A percentile compares a stretch with the other conserved stretches of the same genome.
phyloP scores from a whole-genome alignment of 1,140 invertebrate genomes.

The Caenorhabditis inopinata region DNA sequence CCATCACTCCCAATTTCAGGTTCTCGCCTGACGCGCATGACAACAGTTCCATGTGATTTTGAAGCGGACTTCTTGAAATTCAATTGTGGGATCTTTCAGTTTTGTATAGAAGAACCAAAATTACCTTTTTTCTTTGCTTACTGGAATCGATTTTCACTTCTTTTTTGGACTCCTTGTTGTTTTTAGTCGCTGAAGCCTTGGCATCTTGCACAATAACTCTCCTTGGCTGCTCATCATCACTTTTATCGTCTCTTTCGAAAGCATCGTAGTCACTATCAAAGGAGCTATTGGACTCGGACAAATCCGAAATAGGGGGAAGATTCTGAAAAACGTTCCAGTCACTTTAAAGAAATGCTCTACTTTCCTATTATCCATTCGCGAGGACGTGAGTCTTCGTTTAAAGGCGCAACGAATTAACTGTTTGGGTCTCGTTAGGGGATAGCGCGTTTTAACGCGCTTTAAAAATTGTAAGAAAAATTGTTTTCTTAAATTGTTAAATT shows the following conservation, averaged over 20 bases:
- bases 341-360: not conserved
- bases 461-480: too few species aligned
- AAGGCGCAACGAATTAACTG: too few species aligned
- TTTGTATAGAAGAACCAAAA: too few species aligned
- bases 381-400: too few species aligned
- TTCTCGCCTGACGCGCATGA: not conserved
- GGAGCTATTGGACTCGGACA: not conserved
- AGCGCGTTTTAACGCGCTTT: too few species aligned
- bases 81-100: too few species aligned
- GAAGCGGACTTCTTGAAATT: not conserved
- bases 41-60: not conserved
- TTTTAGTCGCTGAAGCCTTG: not conserved
- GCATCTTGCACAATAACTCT: not conserved
- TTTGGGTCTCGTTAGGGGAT: too few species aligned
- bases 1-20: not conserved
- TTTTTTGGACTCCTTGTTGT: not conserved
- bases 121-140: not conserved
- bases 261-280: not conserved
- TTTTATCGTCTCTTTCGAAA: not conserved
- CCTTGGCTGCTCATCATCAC: not conserved
- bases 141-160: not conserved
- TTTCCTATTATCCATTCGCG: too few species aligned
- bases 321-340: not conserved
- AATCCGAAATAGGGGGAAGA: slow-evolving; percentile 3
- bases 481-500: too few species aligned